Conservation (phyloP, 2,113 vertebrate genomes). For the Tupaia chinensis region DNA sequence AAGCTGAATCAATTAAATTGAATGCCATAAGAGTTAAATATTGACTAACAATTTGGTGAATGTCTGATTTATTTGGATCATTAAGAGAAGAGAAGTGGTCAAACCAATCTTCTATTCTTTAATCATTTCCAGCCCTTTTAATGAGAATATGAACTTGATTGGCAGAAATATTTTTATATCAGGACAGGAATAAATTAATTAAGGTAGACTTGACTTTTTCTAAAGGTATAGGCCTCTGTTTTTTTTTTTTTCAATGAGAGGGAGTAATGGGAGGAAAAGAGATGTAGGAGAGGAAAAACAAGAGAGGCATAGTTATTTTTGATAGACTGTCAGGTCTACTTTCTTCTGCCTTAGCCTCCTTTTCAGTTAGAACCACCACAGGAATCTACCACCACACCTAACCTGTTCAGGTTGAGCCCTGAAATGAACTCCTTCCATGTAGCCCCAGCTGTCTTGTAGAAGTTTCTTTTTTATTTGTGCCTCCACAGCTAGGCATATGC, state of each 20-base stretch:
- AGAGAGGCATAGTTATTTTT: too few species aligned
- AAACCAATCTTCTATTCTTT: neutral
- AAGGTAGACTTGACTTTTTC: neutral
- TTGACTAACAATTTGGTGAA: neutral
- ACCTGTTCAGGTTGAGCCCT: too few species aligned
- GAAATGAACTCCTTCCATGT: too few species aligned
- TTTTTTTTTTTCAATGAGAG: neutral
- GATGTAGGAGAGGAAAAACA: too few species aligned
- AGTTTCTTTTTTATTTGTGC: too few species aligned
- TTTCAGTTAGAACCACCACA: too few species aligned
- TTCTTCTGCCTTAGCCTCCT: too few species aligned
- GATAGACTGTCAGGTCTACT: too few species aligned
- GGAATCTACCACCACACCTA: too few species aligned
- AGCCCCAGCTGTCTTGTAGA: too few species aligned
- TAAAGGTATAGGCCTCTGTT: neutral
- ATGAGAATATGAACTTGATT: neutral
- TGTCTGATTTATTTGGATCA: neutral
- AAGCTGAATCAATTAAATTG: neutral
- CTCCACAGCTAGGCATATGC: neutral
- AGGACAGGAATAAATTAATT: neutral
- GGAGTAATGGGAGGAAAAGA: too few species aligned
- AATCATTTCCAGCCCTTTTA: neutral
- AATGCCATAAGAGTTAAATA: neutral
- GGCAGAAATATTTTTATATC: neutral
- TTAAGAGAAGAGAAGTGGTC: neutral